These are phyloP conservation scores for Parus major DNA, from an alignment of 2,113 vertebrate species.

Conservation along the genomic window DNA sequence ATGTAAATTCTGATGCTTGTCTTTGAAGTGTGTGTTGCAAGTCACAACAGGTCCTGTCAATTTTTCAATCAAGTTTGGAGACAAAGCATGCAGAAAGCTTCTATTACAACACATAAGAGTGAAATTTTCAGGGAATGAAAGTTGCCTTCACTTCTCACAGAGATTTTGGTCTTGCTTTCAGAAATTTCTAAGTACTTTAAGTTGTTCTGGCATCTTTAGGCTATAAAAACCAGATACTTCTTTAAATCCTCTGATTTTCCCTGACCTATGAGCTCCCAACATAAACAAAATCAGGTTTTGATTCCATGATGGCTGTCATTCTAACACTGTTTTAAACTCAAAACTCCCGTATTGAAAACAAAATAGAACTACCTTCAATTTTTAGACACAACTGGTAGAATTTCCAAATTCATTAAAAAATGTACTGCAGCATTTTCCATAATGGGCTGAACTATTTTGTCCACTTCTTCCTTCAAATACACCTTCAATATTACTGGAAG, in stretches of 20 bases:
- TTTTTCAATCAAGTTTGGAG: neutral
- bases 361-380: neutral
- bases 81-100: neutral
- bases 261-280: neutral
- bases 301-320: neutral
- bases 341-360: neutral
- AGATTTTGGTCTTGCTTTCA: neutral
- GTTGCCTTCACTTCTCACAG: neutral
- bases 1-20: neutral
- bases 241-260: neutral
- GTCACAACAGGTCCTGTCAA: neutral
- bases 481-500: conserved; percentile 8
- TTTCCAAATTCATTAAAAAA: neutral
- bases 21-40: neutral
- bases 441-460: neutral
- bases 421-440: neutral
- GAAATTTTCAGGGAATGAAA: neutral
- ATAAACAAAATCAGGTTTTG: neutral
- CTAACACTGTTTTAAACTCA: conserved; percentile 6
- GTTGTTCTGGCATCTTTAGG: neutral
- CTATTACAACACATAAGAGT: neutral
- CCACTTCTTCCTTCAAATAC: conserved; percentile 9
- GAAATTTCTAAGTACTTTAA: conserved; percentile 8
- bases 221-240: neutral
- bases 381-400: neutral